Evolutionary conservation across 2,113 vertebrate genomes (phyloP), one percentile per base, ranked within the genome.

Genomic region (Leptobrachium leishanense): DNA sequence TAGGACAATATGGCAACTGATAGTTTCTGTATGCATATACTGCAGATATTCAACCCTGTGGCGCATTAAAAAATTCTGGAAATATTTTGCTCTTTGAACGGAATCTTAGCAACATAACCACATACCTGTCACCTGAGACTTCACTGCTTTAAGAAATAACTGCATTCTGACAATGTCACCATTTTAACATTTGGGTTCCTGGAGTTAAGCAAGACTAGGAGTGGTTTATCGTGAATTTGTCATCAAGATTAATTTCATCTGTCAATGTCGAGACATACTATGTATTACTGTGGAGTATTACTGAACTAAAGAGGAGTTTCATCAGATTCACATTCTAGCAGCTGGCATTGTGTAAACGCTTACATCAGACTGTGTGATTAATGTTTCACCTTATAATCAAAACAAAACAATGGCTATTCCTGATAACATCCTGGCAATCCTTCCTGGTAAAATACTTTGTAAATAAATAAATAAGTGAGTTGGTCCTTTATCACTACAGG

Each of bases 81-180:
- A 64, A 75, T 75, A 20, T 5, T 5, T 31, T 31, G 20, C 20
- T 42, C 40, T 76, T 42, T 53, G 2, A 54, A 67, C 40, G 12
- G 9, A 6, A 50, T 50, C 20, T 50, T 50, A 50, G 55, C 40
- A 53, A 6, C 4, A 55, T 15, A 53, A 12, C 2, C 64, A 57
- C 65, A 76, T 68, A 76, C 65, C 64, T 76, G n/a, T 11, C 43
- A 41, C 64, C 65, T 76, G 65, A 68, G 39, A 20, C 15, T 41
- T 55, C 41, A 43, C 65, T 31, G 15, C 65, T 43, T 4, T 42
- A 3, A 54, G 44, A 74, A 64, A 74, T 64, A 6, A 43, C 0
- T 31, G 0, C 41, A 10, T 55, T 62, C 6, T 5, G 3, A 31
- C 13, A 63, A 13, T 20, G 7, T 31, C 63, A 8, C 12, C 66